A percentile compares a stretch with the other conserved stretches of the same genome.
Conservation (phyloP, 2,888 invertebrate species). For the Junonia oenone region DNA sequence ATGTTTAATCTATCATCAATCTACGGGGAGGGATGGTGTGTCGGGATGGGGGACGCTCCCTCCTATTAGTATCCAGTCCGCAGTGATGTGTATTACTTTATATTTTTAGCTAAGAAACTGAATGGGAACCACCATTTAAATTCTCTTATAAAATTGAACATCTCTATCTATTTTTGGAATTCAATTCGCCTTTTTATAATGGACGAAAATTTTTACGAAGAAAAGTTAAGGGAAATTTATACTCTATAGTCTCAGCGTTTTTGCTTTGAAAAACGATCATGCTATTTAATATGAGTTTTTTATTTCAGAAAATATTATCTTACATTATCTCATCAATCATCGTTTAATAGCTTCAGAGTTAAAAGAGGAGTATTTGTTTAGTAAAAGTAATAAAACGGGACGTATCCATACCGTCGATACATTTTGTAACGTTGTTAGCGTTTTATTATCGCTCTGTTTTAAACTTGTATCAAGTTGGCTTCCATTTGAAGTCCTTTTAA, state of each 20-base stretch:
- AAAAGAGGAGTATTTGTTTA: not conserved
- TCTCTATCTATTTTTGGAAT: conserved; percentile 7
- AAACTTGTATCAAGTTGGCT: not conserved
- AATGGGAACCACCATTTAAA: conserved; percentile 3
- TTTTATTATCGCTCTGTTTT: conserved; percentile 8
- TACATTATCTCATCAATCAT: not conserved
- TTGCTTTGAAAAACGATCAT: not conserved
- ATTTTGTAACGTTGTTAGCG: not conserved
- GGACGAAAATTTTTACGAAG: not conserved
- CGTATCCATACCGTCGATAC: not conserved
- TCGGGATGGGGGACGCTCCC: conserved; percentile 31
- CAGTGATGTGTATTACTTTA: conserved; percentile 28
- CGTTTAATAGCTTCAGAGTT: not conserved
- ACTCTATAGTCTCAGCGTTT: not conserved
- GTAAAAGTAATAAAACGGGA: not conserved
- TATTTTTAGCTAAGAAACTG: conserved; percentile 29
- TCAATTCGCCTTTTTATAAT: conserved; percentile 3
- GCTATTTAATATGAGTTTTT: not conserved
- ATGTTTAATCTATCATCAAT: conserved; percentile 47
- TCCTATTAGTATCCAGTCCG: conserved; percentile 32
- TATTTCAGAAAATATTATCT: not conserved
- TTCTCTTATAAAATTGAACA: not conserved
- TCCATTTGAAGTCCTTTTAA: conserved; percentile 14
- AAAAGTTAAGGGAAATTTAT: conserved; percentile 4
- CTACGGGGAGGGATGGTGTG: conserved; percentile 35